Percentiles rank a stretch among this genome's conserved stretches.
phyloP scores from a whole-genome alignment of 2,113 vertebrate species.

The Phaethornis superciliosus region DNA sequence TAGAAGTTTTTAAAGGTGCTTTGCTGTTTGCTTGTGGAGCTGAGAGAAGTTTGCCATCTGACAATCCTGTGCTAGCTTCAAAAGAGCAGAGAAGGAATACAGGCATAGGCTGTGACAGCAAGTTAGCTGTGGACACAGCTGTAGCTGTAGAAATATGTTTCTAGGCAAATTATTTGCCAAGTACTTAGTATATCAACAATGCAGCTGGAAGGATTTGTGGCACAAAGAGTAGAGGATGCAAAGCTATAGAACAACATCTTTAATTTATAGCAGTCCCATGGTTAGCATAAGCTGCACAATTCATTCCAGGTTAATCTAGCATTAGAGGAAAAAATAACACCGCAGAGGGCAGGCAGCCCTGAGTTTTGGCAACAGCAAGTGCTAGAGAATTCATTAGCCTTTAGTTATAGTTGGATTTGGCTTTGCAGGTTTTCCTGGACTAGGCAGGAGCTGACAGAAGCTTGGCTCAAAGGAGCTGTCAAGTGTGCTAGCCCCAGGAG shows the following conservation, averaged over 20 bases:
- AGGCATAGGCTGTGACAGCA: background rate
- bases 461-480: background rate
- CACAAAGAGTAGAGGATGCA: constrained; percentile 11
- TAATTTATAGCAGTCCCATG: constrained; percentile 60
- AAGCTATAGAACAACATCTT: constrained; percentile 25
- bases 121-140: constrained; percentile 17
- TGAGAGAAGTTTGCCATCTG: background rate
- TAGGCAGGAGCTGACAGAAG: background rate
- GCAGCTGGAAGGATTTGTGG: constrained; percentile 9
- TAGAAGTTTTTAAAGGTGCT: background rate
- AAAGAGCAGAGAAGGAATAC: background rate
- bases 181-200: constrained; percentile 2
- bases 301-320: constrained; percentile 30
- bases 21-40: background rate
- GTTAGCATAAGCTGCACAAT: constrained; percentile 38
- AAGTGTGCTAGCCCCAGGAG: background rate
- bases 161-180: constrained; percentile 27
- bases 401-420: constrained; percentile 17
- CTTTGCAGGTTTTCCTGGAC: constrained; percentile 16
- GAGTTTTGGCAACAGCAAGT: constrained; percentile 42
- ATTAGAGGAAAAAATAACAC: constrained; percentile 35
- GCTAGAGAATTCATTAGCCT: constrained; percentile 35
- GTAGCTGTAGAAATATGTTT: background rate
- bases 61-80: background rate
- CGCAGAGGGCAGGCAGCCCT: background rate